Evolutionary conservation across 2,797 vertebrate species (phyloP), one percentile per base, ranked within the genome.

Genomic region (Eurystomus glaucurus): DNA sequence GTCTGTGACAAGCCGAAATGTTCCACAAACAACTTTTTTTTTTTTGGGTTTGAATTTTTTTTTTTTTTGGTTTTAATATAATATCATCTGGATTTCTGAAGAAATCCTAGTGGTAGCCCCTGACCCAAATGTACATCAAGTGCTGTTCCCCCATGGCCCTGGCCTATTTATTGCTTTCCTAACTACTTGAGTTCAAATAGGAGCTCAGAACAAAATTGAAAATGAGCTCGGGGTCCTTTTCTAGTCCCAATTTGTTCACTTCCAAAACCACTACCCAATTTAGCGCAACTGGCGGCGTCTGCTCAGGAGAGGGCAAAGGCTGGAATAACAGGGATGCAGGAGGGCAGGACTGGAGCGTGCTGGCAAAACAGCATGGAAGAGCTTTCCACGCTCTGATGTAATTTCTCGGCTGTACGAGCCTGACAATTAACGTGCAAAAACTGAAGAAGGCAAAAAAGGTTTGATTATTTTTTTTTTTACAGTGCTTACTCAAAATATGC

Each of bases 101-200:
- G 93, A 96, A 97, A 97, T 23, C 93, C 94, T 98, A 29, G 79
- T 39, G 96, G 94, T 97, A 94, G 94, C 91, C 95, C 80, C 94
- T 95, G 91, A 95, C 96, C 95, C 95, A 97, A 70, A 95, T 95
- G 95, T 94, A 96, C 95, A 88, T 84, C 90, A 14, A 74, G 94
- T 65, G 82, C 87, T 81, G 89, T 93, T 97, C 96, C 97, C 97
- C 97, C 77, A 95, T 97, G 97, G 97, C 94, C 96, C 97, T 97
- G 96, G 93, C 97, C 97, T 98, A 98, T 97, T 98, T 98, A 96
- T 94, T 95, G 96, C 93, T 72, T 97, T 97, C 89, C 95, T 96
- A 62, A 97, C 79, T 33, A 35, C 94, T 96, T 4, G 78, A 69
- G 86, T 51, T 97, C 95, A 92, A 90, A 57, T 5, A 82, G 94